These are phyloP conservation scores for Typhlichthys eigenmanni DNA, from an alignment of 2,797 vertebrate species.

Conservation along the genomic window DNA sequence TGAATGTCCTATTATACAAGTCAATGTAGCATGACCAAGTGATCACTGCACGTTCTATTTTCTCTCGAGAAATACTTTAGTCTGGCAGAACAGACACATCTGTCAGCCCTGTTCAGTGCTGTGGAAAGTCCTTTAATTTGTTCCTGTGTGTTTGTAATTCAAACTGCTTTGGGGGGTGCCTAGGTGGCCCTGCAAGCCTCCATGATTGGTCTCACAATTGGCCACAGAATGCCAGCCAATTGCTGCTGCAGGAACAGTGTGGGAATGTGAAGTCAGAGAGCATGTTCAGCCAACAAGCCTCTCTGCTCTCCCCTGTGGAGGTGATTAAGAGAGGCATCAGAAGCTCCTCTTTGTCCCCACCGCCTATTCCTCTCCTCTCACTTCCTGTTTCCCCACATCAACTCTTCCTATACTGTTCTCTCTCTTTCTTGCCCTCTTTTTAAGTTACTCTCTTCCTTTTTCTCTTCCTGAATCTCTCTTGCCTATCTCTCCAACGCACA, in stretches of 20 bases:
- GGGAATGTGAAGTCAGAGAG: slow-evolving; percentile 31
- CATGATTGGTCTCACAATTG: slow-evolving; percentile 12
- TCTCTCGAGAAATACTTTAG: background rate
- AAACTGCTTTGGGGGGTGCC: background rate
- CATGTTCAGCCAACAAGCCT: slow-evolving; percentile 25
- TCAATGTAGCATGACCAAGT: slow-evolving; percentile 1
- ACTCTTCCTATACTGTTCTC: no score
- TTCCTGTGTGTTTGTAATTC: background rate
- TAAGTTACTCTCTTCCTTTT: background rate
- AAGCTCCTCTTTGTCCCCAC: no score
- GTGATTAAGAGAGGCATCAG: background rate
- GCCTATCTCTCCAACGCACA: background rate
- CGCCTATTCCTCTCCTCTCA: no score
- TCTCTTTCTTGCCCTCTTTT: background rate
- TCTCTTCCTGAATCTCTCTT: background rate
- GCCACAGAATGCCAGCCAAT: slow-evolving; percentile 16
- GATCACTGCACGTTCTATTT: background rate
- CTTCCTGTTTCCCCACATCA: no score
- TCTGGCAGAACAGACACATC: background rate
- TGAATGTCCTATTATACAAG: slow-evolving; percentile 23
- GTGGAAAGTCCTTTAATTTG: slow-evolving; percentile 12
- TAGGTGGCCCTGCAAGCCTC: background rate
- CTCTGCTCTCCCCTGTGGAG: slow-evolving; percentile 12
- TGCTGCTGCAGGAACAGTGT: slow-evolving; percentile 16
- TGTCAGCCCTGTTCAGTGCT: slow-evolving; percentile 3